Conservation (phyloP, 2,113 vertebrate species). For the Perognathus longimembris region DNA sequence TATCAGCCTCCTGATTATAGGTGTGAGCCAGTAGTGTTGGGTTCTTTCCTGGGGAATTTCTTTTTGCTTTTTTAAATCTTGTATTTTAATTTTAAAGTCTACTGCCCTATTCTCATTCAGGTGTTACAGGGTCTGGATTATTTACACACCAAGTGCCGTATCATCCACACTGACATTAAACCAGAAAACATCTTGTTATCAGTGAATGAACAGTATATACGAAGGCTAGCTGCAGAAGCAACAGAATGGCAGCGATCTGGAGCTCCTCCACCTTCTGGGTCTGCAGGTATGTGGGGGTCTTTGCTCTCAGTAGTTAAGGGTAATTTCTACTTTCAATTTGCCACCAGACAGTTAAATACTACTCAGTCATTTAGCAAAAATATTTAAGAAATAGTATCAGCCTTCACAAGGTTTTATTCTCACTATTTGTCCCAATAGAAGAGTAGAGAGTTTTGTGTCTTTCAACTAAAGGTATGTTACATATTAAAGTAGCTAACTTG, state of each 20-base stretch:
- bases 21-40: too few species aligned
- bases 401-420: slow-evolving; percentile 20
- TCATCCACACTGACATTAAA: slow-evolving; percentile 99
- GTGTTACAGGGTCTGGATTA: slow-evolving; percentile 98
- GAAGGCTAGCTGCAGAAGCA: slow-evolving; percentile 95
- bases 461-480: background rate
- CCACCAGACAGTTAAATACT: background rate
- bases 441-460: background rate
- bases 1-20: too few species aligned
- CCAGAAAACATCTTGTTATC: slow-evolving; percentile 98
- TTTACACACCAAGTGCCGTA: slow-evolving; percentile 96
- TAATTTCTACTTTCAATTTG: background rate
- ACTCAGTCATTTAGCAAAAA: slow-evolving; percentile 19
- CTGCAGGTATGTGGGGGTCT: slow-evolving; percentile 89
- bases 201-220: slow-evolving; percentile 95
- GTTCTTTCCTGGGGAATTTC: background rate
- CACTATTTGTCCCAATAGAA: background rate
- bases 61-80: background rate
- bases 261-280: slow-evolving; percentile 96
- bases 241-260: slow-evolving; percentile 97
- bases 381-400: background rate
- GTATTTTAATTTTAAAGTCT: slow-evolving; percentile 20
- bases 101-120: slow-evolving; percentile 79
- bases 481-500: background rate
- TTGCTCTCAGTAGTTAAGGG: background rate